Conservation (phyloP, 2,113 vertebrate species). For the Excalfactoria chinensis region DNA sequence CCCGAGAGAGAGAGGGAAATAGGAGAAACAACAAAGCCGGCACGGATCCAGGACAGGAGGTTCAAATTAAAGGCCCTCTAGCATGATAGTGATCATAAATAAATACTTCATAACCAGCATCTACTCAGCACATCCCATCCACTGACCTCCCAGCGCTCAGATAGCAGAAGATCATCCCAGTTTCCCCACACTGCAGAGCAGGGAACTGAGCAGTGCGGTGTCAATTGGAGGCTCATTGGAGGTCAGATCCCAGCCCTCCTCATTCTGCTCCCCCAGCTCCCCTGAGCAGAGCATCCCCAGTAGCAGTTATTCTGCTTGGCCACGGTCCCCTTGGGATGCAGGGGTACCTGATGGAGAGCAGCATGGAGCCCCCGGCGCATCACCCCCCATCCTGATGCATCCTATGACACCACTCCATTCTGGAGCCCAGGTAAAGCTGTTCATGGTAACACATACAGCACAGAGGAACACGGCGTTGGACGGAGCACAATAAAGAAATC, state of each 20-base stretch:
- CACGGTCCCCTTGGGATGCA: background rate
- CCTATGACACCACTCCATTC: background rate
- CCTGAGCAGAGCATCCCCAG: background rate
- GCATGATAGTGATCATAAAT: conserved; percentile 61
- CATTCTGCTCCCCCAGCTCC: background rate
- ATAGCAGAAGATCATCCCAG: background rate
- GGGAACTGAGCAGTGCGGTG: background rate
- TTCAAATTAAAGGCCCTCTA: conserved; percentile 57
- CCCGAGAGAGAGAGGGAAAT: conserved; percentile 24
- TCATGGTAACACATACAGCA: background rate
- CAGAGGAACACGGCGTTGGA: background rate
- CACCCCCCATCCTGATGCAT: background rate
- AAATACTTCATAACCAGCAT: conserved; percentile 56
- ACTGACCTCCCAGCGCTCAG: conserved; percentile 55
- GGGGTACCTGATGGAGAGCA: background rate
- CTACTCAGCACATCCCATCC: conserved; percentile 54
- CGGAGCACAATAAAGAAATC: background rate
- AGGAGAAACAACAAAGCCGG: background rate
- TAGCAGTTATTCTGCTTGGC: background rate
- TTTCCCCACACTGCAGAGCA: background rate
- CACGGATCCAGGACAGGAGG: conserved; percentile 51
- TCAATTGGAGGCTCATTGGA: background rate
- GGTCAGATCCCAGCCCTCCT: background rate
- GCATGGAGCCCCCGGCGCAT: background rate
- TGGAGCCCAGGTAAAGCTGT: background rate